These are phyloP conservation scores for Paratilapia polleni DNA, from an alignment of 2,113 vertebrate species.

Conservation along the genomic window DNA sequence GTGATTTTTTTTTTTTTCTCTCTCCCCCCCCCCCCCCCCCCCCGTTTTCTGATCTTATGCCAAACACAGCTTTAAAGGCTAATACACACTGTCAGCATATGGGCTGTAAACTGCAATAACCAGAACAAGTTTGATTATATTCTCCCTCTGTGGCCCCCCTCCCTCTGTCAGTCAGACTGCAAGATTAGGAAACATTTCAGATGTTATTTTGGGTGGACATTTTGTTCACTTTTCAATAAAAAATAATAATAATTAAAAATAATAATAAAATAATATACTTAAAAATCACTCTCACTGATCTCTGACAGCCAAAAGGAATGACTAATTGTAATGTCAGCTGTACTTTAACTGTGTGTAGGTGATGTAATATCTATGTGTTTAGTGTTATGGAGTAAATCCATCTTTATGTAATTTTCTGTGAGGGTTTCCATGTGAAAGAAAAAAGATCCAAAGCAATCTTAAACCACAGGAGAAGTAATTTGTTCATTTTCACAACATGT, in stretches of 20 bases:
- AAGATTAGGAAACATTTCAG: background rate
- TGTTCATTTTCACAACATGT: background rate
- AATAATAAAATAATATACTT: background rate
- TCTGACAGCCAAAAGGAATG: background rate
- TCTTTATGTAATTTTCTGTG: conserved; percentile 2
- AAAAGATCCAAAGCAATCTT: background rate
- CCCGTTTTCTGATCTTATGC: background rate
- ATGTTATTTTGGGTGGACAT: background rate
- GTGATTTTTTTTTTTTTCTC: background rate
- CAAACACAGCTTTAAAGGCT: background rate
- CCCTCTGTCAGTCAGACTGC: background rate
- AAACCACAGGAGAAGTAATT: background rate
- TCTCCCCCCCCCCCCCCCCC: no score
- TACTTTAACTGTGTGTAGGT: background rate
- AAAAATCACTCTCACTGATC: background rate
- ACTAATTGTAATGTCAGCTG: background rate
- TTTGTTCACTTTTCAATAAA: background rate
- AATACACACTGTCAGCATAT: background rate
- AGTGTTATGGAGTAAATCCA: background rate
- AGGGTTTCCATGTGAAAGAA: background rate
- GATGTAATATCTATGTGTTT: background rate
- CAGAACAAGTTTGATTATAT: background rate
- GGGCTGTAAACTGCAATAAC: no score
- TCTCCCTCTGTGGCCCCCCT: background rate
- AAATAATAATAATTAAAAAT: no score